These are phyloP conservation scores for Ennomos fuscantarius DNA, from an alignment of 2,888 invertebrate species.

Conservation along the genomic window DNA sequence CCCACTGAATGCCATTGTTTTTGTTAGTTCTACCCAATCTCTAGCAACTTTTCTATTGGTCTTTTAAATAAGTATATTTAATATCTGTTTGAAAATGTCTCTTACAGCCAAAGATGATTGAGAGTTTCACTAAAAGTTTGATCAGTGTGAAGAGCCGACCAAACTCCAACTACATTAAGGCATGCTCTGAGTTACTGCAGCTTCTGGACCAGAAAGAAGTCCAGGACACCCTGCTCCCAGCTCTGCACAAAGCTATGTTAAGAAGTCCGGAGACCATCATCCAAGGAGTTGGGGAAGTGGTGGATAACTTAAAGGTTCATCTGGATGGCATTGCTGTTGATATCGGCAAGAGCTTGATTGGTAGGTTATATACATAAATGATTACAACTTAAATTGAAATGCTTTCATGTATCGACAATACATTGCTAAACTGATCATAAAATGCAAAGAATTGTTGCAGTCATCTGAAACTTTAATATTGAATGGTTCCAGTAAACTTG, in stretches of 20 bases:
- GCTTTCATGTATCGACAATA: no score
- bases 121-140: slow-evolving; percentile 90
- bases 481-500: slow-evolving; percentile 87
- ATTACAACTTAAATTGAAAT: no score
- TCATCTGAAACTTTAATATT: background rate
- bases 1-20: no score
- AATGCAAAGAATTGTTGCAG: no score
- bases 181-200: slow-evolving; percentile 88
- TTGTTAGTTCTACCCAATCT: no score
- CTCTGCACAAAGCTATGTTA: slow-evolving; percentile 95
- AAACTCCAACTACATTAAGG: slow-evolving; percentile 87
- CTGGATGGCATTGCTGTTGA: slow-evolving; percentile 91
- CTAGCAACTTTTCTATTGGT: no score
- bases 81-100: background rate
- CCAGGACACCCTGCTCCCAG: slow-evolving; percentile 90
- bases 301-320: slow-evolving; percentile 89
- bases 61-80: background rate
- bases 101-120: slow-evolving; percentile 86
- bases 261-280: slow-evolving; percentile 97
- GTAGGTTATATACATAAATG: slow-evolving; percentile 65
- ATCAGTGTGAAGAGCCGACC: slow-evolving; percentile 92
- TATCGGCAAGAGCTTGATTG: slow-evolving; percentile 92
- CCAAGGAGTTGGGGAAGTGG: slow-evolving; percentile 91
- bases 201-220: slow-evolving; percentile 88
- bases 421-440: no score